Evolutionary conservation across 1,140 invertebrate genomes (phyloP).

Genomic region (Paracyclopina nana): DNA sequence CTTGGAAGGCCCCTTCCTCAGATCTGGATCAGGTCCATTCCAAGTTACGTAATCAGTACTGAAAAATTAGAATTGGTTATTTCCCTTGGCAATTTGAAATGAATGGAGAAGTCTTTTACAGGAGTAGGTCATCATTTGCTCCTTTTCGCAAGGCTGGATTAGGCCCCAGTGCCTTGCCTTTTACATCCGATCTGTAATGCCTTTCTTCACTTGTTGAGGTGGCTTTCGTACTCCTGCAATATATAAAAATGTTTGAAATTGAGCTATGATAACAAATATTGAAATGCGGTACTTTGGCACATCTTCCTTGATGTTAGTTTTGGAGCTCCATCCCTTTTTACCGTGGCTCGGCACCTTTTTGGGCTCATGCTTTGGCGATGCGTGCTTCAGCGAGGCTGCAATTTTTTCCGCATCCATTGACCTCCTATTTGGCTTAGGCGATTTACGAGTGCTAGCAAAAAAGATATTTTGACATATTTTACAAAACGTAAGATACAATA

Average conservation of each 20-base stretch:
- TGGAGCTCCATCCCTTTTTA: background rate
- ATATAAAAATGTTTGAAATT: background rate
- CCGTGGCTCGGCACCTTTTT: background rate
- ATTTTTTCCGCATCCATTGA: slow-evolving; percentile 5
- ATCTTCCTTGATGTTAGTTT: background rate
- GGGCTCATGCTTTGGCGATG: background rate
- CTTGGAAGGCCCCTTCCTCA: slow-evolving; percentile 22
- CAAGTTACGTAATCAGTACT: slow-evolving; percentile 47
- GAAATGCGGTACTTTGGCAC: too few relatives aligned
- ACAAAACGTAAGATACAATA: background rate
- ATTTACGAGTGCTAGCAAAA: slow-evolving; percentile 16
- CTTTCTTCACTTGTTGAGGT: too few relatives aligned
- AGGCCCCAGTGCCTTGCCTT: too few relatives aligned
- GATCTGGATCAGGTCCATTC: slow-evolving; percentile 39
- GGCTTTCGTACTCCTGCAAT: too few relatives aligned
- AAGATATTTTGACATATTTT: background rate
- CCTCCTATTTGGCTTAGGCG: slow-evolving; percentile 17
- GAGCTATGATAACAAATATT: too few relatives aligned
- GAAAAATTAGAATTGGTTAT: slow-evolving; percentile 20
- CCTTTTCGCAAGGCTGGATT: slow-evolving; percentile 39
- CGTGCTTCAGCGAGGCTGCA: slow-evolving; percentile 15
- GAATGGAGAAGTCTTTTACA: slow-evolving; percentile 34
- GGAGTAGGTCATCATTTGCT: slow-evolving; percentile 39
- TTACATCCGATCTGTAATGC: too few relatives aligned
- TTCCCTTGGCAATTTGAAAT: background rate